A percentile compares a stretch with the other conserved stretches of the same genome.
These are phyloP conservation scores for Todus mexicanus DNA, from an alignment of 2,797 vertebrate species.

Conservation along the genomic window DNA sequence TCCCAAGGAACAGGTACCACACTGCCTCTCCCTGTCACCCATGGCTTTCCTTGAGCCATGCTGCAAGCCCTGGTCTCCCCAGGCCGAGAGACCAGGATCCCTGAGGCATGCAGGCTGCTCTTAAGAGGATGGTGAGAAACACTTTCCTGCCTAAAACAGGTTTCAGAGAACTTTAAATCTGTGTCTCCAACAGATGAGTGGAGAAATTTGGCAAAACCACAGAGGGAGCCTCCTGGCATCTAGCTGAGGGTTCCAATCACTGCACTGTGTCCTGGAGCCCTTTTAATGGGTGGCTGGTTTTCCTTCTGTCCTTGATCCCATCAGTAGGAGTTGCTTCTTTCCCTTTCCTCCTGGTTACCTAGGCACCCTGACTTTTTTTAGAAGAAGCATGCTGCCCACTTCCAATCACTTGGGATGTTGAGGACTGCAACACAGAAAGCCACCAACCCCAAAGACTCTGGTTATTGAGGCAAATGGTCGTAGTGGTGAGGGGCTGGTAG, in stretches of 20 bases:
- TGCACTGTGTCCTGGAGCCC: not conserved
- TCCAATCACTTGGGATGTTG: not conserved
- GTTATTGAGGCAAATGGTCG: not conserved
- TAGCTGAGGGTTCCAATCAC: not conserved
- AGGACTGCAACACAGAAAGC: not conserved
- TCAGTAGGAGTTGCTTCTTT: not conserved
- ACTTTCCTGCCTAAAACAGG: not conserved
- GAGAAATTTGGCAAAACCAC: not conserved
- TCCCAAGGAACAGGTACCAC: not conserved
- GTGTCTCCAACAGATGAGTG: not conserved
- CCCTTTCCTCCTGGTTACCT: not conserved
- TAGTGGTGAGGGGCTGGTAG: not conserved
- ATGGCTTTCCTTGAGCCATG: not conserved
- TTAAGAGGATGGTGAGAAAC: not conserved
- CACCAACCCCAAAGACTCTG: accelerated
- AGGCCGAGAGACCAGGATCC: not conserved
- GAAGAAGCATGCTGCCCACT: not conserved
- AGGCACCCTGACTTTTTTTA: not conserved
- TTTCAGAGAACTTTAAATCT: not conserved
- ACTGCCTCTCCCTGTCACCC: not conserved
- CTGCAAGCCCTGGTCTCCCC: not conserved
- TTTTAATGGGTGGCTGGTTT: not conserved
- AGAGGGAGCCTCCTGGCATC: not conserved
- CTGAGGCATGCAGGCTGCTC: not conserved
- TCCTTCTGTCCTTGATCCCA: not conserved